Base-by-base conservation (phyloP, 2,888 invertebrate species). In the Leptothorax acervorum region DNA sequence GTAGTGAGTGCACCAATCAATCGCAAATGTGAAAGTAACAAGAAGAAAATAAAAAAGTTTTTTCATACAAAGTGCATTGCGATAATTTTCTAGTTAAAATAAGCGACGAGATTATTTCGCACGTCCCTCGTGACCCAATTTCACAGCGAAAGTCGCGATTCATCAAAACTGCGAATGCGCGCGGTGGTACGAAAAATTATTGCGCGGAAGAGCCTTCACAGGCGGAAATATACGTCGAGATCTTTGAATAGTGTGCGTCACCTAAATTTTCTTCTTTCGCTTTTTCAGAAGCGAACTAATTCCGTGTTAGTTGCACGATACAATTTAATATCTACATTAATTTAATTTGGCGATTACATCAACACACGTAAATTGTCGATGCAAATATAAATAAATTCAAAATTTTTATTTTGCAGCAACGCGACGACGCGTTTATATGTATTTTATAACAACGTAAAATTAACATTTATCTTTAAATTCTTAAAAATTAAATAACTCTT, bases 101-200 rank as follows among this genome's bases (percentile, higher is more conserved):
- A 82, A 42, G 63, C 39, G 53, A 84, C 60, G 66, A 76, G 62
- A 85, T 83, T 83, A 81, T 68, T 71, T 55, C 23, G 62, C 65
- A 70, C 74, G 35, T 45, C 12, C 31, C 31, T 15, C 18, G 57
- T 68, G 83, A 89, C 86, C 83, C 75, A 85, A 85, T 87, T 86
- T 84, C 70, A 63, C 62, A 73, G 75, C 66, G 23, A 23, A 83
- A 74, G 73, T 65, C 35, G 65, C 78, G 66, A 85, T 85, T 78
- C 78, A 85, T 87, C 86, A 78, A 84, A 62, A 63, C 55, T 60
- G 60, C 55, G 68, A 76, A 60, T 45, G 39, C 23, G 75, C 23
- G 48, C 11, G 35, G 12, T 63, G 62, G 45, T 75, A 75, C 39
- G 82, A 63, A 57, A 76, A 76, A 78, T 78, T 68, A 60, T 78